Evolutionary conservation across 2,113 vertebrate species (phyloP), one percentile per base, ranked within the genome.

Genomic region (Pelecanus crispus): DNA sequence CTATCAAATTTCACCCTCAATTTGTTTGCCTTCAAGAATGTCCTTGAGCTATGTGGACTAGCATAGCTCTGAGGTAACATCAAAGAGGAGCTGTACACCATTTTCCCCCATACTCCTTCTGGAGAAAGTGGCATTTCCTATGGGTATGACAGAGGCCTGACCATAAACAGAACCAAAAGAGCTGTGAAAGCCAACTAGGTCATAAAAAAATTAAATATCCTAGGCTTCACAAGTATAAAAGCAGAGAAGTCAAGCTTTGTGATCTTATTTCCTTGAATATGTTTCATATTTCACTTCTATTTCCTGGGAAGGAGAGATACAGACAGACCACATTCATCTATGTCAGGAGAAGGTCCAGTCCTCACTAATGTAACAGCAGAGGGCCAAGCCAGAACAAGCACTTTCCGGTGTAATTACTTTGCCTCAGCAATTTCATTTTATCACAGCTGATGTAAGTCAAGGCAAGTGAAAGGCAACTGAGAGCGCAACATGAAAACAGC

Each of bases 331-430:
- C 47, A 90, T 90, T 90, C 29, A 90, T 93, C 80, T 88, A 20
- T 84, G 92, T 75, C 94, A 96, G 44, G 50, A 89, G 50, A 63
- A 88, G 71, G 85, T 83, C 72, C 88, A 94, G n/a, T 50, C 59
- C 75, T 85, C 78, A 50, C 74, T 94, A 93, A 89, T 2, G 4
- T 63, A 89, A 92, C 32, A 74, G 75, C 49, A 96, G 90, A 80
- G 45, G 81, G 56, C 89, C 56, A 85, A 85, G 88, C 44, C 95
- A 93, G 95, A 95, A 91, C 81, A 94, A 95, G 86, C 80, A 77
- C 86, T 94, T 94, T 88, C 50, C 65, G 74, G 42, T 95, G 84
- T 92, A 94, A 96, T 96, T 92, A 89, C 90, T 96, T 94, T 74
- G 67, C 94, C 59, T 92, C 82, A 77, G 56, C 86, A 16, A 88